Percentiles rank a stretch among this genome's conserved stretches.
phyloP scores from a whole-genome alignment of 2,113 vertebrate species.

The Glareola pratincola region DNA sequence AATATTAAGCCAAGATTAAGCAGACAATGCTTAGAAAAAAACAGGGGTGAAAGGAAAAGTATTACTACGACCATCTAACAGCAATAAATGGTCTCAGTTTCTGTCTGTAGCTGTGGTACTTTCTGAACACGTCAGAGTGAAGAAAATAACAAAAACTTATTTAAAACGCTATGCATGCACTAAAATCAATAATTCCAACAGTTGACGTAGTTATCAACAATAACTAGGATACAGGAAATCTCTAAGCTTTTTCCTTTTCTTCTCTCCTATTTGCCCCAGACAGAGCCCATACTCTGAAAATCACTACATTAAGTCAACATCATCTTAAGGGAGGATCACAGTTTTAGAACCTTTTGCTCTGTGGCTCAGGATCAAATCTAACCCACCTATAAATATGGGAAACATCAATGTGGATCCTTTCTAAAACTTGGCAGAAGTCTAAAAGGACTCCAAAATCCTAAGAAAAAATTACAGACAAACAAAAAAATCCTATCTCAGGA shows the following conservation, averaged over 20 bases:
- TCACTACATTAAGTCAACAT: neutral
- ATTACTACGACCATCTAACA: neutral
- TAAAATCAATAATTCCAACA: neutral
- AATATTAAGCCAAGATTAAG: neutral
- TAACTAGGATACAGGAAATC: neutral
- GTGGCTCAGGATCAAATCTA: neutral
- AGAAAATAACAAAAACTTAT: neutral
- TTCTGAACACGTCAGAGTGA: neutral
- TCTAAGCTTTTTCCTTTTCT: neutral
- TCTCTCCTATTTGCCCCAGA: neutral
- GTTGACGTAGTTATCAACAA: accelerated
- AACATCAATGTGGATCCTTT: neutral
- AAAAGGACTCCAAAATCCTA: neutral
- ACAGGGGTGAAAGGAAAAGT: neutral
- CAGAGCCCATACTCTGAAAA: neutral
- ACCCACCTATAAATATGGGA: neutral
- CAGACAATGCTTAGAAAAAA: neutral
- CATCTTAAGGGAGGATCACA: accelerated
- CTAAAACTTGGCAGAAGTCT: neutral
- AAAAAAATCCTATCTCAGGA: neutral
- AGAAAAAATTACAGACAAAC: neutral
- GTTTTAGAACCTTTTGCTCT: neutral
- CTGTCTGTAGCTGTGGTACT: neutral
- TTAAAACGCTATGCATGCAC: neutral
- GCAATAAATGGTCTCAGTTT: neutral